These are phyloP conservation scores for Patiria pectinifera DNA, from an alignment of 53 echinoderm and acorn worm genomes.

Conservation along the genomic window DNA sequence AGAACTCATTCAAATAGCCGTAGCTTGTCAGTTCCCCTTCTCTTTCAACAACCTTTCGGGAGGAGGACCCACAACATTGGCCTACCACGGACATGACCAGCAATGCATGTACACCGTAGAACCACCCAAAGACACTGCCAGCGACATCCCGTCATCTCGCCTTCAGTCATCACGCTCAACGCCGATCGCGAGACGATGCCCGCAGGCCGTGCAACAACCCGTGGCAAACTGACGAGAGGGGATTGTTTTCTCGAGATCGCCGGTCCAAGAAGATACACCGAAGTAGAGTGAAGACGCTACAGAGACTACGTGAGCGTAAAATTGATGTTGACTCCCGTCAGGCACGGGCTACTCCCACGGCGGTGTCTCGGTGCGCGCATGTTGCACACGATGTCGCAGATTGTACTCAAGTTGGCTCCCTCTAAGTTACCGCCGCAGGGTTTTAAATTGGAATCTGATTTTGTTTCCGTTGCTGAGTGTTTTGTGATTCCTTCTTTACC, in stretches of 20 bases:
- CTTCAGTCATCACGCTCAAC: too few relatives aligned
- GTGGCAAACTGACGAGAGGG: neutral
- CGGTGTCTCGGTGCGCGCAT: neutral
- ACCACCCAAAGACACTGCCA: too few relatives aligned
- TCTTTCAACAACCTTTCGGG: too few relatives aligned
- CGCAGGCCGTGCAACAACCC: neutral
- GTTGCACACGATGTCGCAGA: neutral
- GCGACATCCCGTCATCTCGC: too few relatives aligned
- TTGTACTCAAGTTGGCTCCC: neutral
- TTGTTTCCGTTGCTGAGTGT: neutral
- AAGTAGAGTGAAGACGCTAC: neutral
- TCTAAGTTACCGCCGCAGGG: neutral
- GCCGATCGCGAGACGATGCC: too few relatives aligned
- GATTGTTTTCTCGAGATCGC: neutral
- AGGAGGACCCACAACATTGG: too few relatives aligned
- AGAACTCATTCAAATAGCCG: too few relatives aligned
- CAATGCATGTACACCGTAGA: too few relatives aligned
- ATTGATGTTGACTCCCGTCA: slow-evolving; percentile 2
- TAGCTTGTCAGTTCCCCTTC: too few relatives aligned
- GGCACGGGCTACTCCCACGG: neutral
- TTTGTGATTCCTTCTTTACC: too few relatives aligned
- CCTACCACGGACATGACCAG: too few relatives aligned
- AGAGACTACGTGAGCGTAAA: neutral
- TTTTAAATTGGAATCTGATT: neutral
- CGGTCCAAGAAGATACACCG: neutral